Conservation (phyloP, 1,140 invertebrate genomes). For the Heliconius hewitsoni region DNA sequence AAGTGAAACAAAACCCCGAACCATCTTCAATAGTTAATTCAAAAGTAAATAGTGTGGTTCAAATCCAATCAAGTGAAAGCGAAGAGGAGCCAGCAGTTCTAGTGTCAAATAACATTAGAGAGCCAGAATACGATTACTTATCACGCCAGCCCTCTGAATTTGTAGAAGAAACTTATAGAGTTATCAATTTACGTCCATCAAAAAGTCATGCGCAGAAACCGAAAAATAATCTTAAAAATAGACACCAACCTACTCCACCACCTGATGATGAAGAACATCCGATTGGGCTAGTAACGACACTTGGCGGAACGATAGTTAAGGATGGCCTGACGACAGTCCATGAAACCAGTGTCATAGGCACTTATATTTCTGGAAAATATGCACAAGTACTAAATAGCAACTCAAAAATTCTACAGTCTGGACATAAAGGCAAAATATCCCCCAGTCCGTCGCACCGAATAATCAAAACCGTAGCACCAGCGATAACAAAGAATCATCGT, state of each 20-base stretch:
- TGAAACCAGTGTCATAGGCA: conserved; percentile 93
- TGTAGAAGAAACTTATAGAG: conserved; percentile 87
- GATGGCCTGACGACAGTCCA: conserved; percentile 92
- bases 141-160: conserved; percentile 91
- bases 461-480: conserved; percentile 87
- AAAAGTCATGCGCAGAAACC: conserved; percentile 73
- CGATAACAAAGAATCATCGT: conserved; percentile 80
- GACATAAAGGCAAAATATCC: conserved; percentile 82
- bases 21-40: conserved; percentile 56
- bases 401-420: conserved; percentile 81
- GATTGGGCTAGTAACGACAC: conserved; percentile 89
- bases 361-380: conserved; percentile 93
- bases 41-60: conserved; percentile 78
- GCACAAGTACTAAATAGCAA: conserved; percentile 90
- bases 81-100: conserved; percentile 77
- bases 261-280: conserved; percentile 84
- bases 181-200: conserved; percentile 82
- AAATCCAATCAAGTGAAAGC: conserved; percentile 76
- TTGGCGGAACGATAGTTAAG: conserved; percentile 91
- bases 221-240: conserved; percentile 71
- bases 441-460: conserved; percentile 86
- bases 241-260: conserved; percentile 71
- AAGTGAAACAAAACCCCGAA: conserved; percentile 74
- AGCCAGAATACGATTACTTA: conserved; percentile 91
- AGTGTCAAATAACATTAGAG: conserved; percentile 86